Percentiles rank a stretch among this genome's conserved stretches.
These are phyloP conservation scores for Artibeus jamaicensis DNA, from an alignment of 2,797 vertebrate species.

Conservation along the genomic window DNA sequence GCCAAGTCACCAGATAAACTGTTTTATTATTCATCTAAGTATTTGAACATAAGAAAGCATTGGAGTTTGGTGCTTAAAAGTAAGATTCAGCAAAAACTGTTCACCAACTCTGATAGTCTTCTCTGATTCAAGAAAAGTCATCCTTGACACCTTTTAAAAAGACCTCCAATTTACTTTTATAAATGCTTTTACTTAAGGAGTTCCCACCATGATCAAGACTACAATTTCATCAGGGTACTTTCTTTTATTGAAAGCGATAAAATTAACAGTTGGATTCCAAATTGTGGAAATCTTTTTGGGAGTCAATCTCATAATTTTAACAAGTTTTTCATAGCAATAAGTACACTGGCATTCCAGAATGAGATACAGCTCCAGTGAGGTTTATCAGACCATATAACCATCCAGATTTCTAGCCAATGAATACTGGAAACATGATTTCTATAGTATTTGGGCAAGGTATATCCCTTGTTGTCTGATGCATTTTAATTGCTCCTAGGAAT, in stretches of 20 bases:
- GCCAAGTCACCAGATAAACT: neutral
- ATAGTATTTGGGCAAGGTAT: neutral
- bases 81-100: neutral
- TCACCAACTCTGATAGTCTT: neutral
- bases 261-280: neutral
- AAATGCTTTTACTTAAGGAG: neutral
- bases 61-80: neutral
- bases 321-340: neutral
- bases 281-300: neutral
- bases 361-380: neutral
- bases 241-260: neutral
- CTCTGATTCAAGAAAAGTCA: constrained; percentile 14
- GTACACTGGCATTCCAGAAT: neutral
- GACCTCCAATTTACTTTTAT: neutral
- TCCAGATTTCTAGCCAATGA: neutral
- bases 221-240: neutral
- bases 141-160: neutral
- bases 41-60: neutral
- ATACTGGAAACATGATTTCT: neutral
- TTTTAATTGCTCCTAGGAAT: neutral
- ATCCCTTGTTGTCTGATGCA: neutral
- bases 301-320: neutral
- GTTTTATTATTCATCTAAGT: neutral
- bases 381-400: neutral
- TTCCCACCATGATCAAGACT: neutral